Conservation (phyloP, 2,113 vertebrate genomes). For the Puntigrus tetrazona region DNA sequence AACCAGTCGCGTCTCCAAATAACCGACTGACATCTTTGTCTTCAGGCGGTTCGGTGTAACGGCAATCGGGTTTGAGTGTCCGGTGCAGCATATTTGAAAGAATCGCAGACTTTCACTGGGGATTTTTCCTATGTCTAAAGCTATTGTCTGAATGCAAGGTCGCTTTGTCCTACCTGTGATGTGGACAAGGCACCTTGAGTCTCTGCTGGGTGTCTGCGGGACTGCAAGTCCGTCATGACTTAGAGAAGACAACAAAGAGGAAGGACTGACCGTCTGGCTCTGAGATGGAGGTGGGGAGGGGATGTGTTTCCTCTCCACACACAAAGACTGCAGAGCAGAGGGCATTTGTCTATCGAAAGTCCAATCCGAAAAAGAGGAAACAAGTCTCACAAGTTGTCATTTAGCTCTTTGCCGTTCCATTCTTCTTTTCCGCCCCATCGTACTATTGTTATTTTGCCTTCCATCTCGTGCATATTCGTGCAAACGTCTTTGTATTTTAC, state of each 20-base stretch:
- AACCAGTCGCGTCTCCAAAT: neutral
- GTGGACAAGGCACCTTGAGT: slow-evolving; percentile 22
- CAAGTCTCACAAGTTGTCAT: slow-evolving; percentile 40
- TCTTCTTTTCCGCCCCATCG: slow-evolving; percentile 7
- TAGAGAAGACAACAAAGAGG: slow-evolving; percentile 57
- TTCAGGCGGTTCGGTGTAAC: neutral
- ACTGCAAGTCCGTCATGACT: slow-evolving; percentile 38
- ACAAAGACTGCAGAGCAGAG: slow-evolving; percentile 55
- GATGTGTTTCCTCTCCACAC: slow-evolving; percentile 51
- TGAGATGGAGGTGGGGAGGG: slow-evolving; percentile 41
- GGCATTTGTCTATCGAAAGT: slow-evolving; percentile 36
- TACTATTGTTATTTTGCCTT: neutral
- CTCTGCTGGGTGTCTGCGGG: slow-evolving; percentile 38
- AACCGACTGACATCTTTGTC: slow-evolving; percentile 17
- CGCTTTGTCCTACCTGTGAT: neutral
- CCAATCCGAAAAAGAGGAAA: slow-evolving; percentile 41
- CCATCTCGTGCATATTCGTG: neutral
- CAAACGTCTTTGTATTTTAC: neutral
- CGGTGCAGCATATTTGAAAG: neutral
- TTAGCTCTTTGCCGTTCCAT: neutral
- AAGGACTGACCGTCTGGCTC: slow-evolving; percentile 55
- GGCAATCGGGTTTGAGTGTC: neutral
- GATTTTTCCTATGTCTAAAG: neutral
- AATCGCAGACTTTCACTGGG: neutral
- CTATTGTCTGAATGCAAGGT: slow-evolving; percentile 7